Percentiles rank a stretch among this genome's conserved stretches.
These are phyloP conservation scores for Cuniculus paca DNA, from an alignment of 2,797 vertebrate genomes.

Conservation along the genomic window DNA sequence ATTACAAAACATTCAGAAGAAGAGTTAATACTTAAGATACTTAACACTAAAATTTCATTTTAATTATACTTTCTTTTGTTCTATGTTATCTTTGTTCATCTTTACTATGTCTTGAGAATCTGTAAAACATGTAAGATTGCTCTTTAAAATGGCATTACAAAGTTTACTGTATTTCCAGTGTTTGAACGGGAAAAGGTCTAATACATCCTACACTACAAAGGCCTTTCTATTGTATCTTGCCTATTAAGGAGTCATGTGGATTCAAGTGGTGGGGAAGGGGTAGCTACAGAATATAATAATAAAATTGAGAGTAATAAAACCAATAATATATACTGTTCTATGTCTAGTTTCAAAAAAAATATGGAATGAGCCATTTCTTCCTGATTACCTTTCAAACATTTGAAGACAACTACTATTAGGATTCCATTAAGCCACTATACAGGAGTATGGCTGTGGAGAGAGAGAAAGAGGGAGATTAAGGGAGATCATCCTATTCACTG, in stretches of 20 bases:
- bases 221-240: not conserved
- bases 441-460: not conserved
- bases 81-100: constrained; percentile 55
- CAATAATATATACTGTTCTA: not conserved
- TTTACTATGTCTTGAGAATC: constrained; percentile 16
- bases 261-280: not conserved
- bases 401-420: not conserved
- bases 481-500: not conserved
- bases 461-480: not conserved
- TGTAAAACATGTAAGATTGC: not conserved
- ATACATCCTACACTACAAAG: not conserved
- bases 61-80: not conserved
- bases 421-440: not conserved
- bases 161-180: not conserved
- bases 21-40: not conserved
- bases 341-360: not conserved
- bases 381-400: not conserved
- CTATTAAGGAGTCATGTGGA: not conserved
- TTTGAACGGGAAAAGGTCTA: not conserved
- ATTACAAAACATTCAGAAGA: not conserved
- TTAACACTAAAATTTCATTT: constrained; percentile 3
- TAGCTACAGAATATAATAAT: not conserved
- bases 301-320: not conserved
- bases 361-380: not conserved
- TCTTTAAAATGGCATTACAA: constrained; percentile 17